phyloP scores from a whole-genome alignment of 2,888 invertebrate species.

The Phania funesta region DNA sequence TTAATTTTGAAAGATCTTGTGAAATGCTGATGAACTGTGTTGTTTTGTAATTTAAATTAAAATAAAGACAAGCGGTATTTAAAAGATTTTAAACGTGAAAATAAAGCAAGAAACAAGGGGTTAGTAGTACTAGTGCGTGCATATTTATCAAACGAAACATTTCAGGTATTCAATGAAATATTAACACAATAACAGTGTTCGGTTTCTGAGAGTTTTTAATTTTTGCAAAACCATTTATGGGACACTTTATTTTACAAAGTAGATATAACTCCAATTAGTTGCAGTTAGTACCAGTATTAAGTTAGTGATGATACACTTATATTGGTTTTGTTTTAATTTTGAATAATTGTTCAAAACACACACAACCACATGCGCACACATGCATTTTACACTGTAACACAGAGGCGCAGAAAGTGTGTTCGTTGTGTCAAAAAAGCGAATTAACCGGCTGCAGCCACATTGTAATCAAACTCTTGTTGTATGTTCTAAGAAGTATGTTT shows the following conservation, averaged over 20 bases:
- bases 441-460: neutral
- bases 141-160: too few species aligned
- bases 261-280: constrained; percentile 53
- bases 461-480: neutral
- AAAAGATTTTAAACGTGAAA: too few species aligned
- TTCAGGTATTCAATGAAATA: neutral
- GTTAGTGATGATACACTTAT: neutral
- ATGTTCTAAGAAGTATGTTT: neutral
- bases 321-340: neutral
- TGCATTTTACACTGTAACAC: neutral
- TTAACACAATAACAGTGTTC: constrained; percentile 2
- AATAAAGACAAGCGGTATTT: too few species aligned
- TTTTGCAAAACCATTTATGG: neutral
- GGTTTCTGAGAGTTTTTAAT: constrained; percentile 11
- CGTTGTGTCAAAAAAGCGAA: neutral
- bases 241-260: constrained; percentile 22
- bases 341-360: neutral
- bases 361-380: neutral
- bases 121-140: too few species aligned
- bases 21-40: too few species aligned
- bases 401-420: neutral
- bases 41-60: too few species aligned
- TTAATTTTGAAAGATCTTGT: too few species aligned
- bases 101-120: too few species aligned
- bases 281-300: constrained; percentile 45